phyloP scores from a whole-genome alignment of 2,888 invertebrate species.

The Caenorhabditis virilis region DNA sequence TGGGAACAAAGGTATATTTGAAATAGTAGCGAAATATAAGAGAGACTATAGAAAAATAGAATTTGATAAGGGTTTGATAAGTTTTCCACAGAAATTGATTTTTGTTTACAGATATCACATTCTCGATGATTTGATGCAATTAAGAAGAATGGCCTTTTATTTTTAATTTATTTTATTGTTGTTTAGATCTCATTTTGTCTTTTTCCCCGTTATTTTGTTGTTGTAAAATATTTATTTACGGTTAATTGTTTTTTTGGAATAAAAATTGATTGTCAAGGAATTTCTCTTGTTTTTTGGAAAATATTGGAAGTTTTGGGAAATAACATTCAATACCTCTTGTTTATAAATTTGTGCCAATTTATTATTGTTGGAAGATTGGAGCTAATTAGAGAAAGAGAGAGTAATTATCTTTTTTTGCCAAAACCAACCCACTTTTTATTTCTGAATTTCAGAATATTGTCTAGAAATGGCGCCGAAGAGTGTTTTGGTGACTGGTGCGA shows the following conservation, averaged over 20 bases:
- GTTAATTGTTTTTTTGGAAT: not conserved
- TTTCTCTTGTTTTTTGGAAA: not conserved
- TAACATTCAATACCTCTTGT: not conserved
- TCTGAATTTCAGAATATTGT: not conserved
- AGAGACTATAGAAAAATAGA: not conserved
- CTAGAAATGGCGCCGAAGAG: conserved; percentile 14
- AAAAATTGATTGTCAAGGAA: not conserved
- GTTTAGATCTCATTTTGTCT: not conserved
- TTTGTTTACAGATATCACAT: conserved; percentile 73
- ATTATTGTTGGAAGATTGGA: too few relatives aligned
- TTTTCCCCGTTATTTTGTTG: not conserved
- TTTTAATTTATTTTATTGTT: conserved; percentile 34
- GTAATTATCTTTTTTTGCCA: not conserved
- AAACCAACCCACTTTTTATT: not conserved
- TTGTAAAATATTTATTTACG: conserved; percentile 1
- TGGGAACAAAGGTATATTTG: not conserved
- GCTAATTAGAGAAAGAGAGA: not conserved
- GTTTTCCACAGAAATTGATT: not conserved
- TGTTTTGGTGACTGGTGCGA: conserved; percentile 31
- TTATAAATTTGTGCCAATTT: not conserved
- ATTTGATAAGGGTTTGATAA: not conserved
- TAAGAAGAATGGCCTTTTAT: conserved; percentile 48
- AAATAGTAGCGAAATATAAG: not conserved
- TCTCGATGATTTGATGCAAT: conserved; percentile 57
- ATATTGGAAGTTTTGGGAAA: not conserved